Conservation (phyloP, 2,888 invertebrate genomes). For the Sinohyriopsis cumingii region DNA sequence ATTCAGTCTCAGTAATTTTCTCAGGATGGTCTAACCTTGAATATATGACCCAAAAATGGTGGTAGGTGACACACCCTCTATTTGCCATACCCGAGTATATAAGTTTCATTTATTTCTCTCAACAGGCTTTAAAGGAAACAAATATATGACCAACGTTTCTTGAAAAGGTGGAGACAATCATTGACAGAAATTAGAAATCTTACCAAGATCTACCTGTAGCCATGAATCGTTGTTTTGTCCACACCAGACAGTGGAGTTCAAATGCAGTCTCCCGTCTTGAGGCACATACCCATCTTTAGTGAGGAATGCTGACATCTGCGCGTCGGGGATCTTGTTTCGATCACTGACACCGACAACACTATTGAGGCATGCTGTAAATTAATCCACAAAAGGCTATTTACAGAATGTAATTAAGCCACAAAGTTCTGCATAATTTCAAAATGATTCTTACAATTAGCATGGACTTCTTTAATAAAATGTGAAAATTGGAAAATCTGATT, state of each 20-base stretch:
- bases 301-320: slow-evolving; percentile 44
- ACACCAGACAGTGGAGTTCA: slow-evolving; percentile 35
- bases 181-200: not conserved
- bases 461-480: too few species aligned
- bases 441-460: too few species aligned
- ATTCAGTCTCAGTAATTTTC: not conserved
- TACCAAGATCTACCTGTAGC: slow-evolving; percentile 47
- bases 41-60: not conserved
- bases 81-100: too few species aligned
- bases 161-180: too few species aligned
- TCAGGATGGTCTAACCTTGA: not conserved
- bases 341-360: slow-evolving; percentile 30
- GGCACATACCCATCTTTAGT: slow-evolving; percentile 27
- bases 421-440: too few species aligned
- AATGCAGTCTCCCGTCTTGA: slow-evolving; percentile 26
- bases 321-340: slow-evolving; percentile 32
- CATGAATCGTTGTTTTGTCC: slow-evolving; percentile 38
- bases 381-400: not conserved
- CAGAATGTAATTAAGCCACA: too few species aligned
- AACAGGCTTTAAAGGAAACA: too few species aligned
- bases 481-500: too few species aligned
- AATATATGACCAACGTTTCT: too few species aligned
- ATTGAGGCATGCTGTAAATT: slow-evolving; percentile 24
- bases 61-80: not conserved
- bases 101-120: too few species aligned